These are phyloP conservation scores for Procavia capensis DNA, from an alignment of 2,113 vertebrate species.

Conservation along the genomic window DNA sequence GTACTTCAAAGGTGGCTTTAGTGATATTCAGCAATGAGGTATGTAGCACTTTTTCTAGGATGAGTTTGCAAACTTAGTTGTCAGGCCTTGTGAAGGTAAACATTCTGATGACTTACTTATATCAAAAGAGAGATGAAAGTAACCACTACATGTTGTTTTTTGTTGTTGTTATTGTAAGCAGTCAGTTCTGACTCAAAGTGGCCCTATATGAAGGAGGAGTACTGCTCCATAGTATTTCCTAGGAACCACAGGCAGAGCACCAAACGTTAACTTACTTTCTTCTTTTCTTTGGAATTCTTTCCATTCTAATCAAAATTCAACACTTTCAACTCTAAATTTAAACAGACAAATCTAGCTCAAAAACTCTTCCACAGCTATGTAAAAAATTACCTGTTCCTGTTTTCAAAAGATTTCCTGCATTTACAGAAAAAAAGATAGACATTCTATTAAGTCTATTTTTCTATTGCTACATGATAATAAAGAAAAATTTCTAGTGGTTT, in stretches of 20 bases:
- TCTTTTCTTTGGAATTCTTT: constrained; percentile 34
- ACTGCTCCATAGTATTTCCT: background rate
- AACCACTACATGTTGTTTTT: background rate
- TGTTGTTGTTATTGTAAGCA: background rate
- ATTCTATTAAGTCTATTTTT: background rate
- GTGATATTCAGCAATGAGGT: too few species aligned
- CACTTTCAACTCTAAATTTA: constrained; percentile 39
- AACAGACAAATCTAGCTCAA: constrained; percentile 37
- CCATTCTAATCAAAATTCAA: constrained; percentile 58
- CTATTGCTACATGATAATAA: background rate
- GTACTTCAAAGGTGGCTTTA: too few species aligned
- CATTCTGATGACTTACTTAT: background rate
- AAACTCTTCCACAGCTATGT: background rate
- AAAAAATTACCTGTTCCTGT: background rate
- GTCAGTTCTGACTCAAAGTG: background rate
- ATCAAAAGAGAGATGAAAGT: background rate
- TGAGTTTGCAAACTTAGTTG: too few species aligned
- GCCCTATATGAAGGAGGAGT: background rate
- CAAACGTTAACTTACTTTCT: constrained; percentile 17
- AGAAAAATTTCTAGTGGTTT: background rate
- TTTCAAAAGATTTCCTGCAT: background rate
- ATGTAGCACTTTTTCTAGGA: too few species aligned
- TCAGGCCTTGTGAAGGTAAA: too few species aligned
- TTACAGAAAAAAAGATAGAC: background rate
- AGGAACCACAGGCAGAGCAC: background rate